phyloP scores from a whole-genome alignment of 2,888 invertebrate genomes.

The Apamea anceps region DNA sequence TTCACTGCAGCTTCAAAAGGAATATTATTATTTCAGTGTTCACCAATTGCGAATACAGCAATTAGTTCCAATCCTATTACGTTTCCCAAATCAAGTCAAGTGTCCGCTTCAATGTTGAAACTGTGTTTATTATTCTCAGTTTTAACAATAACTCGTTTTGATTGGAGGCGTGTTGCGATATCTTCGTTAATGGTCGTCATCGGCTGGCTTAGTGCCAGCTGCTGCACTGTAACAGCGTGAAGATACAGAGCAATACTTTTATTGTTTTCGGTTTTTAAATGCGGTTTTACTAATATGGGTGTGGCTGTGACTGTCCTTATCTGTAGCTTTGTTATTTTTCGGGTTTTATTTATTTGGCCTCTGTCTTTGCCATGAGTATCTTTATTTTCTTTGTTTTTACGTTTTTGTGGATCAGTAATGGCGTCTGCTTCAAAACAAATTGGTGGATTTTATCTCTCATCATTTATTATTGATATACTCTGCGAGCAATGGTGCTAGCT shows the following conservation, averaged over 20 bases:
- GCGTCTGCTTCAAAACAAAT: not conserved
- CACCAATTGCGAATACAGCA: slow-evolving; percentile 10
- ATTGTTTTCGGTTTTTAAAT: slow-evolving; percentile 30
- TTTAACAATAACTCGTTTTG: slow-evolving; percentile 47
- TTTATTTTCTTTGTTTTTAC: not conserved
- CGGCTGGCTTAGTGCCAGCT: slow-evolving; percentile 58
- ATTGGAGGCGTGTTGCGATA: slow-evolving; percentile 55
- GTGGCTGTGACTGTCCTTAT: not conserved
- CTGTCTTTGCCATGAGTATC: not conserved
- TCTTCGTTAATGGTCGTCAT: slow-evolving; percentile 57
- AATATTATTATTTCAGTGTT: slow-evolving; percentile 6
- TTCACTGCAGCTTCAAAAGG: not conserved
- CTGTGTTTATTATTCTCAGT: slow-evolving; percentile 48
- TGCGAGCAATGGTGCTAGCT: not conserved
- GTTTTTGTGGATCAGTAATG: not conserved
- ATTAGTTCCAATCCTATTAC: slow-evolving; percentile 29
- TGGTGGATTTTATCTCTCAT: not conserved
- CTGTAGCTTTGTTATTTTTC: not conserved
- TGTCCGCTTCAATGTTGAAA: slow-evolving; percentile 34
- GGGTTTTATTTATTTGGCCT: not conserved
- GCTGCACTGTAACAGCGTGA: slow-evolving; percentile 40
- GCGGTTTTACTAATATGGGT: slow-evolving; percentile 31
- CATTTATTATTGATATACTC: not conserved
- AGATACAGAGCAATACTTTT: slow-evolving; percentile 41
- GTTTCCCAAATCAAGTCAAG: slow-evolving; percentile 44